Percentiles rank a stretch among this genome's conserved stretches.
These are phyloP conservation scores for Proteles cristata DNA, from an alignment of 2,113 vertebrate genomes.

Conservation along the genomic window DNA sequence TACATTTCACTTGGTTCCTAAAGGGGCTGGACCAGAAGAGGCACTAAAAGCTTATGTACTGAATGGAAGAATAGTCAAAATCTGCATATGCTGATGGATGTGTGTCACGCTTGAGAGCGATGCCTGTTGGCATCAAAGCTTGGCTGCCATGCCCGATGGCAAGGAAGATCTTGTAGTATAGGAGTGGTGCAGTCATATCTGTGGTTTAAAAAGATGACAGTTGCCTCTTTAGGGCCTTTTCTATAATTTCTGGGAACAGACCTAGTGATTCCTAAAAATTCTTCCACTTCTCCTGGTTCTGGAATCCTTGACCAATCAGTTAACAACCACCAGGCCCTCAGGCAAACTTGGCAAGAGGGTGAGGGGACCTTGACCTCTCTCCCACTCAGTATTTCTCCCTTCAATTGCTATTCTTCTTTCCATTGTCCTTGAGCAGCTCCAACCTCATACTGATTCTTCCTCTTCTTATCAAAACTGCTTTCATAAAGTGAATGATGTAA, in stretches of 20 bases:
- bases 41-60: neutral
- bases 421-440: neutral
- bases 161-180: neutral
- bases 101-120: rapidly evolving
- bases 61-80: neutral
- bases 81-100: neutral
- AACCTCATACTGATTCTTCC: neutral
- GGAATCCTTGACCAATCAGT: neutral
- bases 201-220: neutral
- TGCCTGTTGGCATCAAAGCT: neutral
- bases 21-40: neutral
- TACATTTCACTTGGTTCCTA: neutral
- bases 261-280: neutral
- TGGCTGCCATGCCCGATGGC: neutral
- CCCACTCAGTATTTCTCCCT: neutral
- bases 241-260: neutral
- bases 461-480: neutral
- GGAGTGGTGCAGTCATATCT: neutral
- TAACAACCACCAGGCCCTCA: neutral
- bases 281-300: neutral
- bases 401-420: neutral
- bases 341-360: neutral
- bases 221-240: neutral
- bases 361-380: neutral
- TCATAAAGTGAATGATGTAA: neutral